Conservation (phyloP, 2,888 invertebrate species). For the Cyrtodaria siliqua region DNA sequence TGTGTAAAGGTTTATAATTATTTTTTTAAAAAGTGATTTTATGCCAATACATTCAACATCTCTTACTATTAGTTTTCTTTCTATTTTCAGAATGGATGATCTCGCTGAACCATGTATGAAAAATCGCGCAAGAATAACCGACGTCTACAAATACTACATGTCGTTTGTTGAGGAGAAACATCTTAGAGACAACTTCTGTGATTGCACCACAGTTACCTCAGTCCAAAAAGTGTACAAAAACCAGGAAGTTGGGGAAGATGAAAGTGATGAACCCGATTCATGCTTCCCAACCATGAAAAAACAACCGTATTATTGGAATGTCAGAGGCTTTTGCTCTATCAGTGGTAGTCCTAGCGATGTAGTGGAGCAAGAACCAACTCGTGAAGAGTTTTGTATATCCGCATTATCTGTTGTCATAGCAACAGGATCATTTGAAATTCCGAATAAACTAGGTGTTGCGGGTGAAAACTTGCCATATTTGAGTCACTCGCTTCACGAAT, state of each 20-base stretch:
- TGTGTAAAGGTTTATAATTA: too few species aligned
- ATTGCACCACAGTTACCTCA: slow-evolving; percentile 87
- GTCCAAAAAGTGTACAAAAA: slow-evolving; percentile 85
- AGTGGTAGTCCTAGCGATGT: slow-evolving; percentile 33
- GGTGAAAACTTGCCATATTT: slow-evolving; percentile 87
- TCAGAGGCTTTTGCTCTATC: slow-evolving; percentile 88
- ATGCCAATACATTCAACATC: too few species aligned
- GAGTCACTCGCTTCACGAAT: slow-evolving; percentile 88
- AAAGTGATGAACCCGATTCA: slow-evolving; percentile 82
- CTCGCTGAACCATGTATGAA: slow-evolving; percentile 43
- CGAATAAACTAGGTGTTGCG: slow-evolving; percentile 90
- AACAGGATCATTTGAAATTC: slow-evolving; percentile 92
- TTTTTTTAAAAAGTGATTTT: too few species aligned
- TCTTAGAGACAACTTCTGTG: slow-evolving; percentile 88
- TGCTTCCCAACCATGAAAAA: slow-evolving; percentile 75
- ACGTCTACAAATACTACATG: slow-evolving; percentile 83
- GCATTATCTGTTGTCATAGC: slow-evolving; percentile 92
- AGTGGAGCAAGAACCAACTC: slow-evolving; percentile 38
- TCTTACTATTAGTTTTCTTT: too few species aligned
- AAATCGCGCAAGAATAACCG: slow-evolving; percentile 86
- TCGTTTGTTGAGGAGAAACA: slow-evolving; percentile 91
- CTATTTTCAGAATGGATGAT: slow-evolving; percentile 18
- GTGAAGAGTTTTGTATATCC: slow-evolving; percentile 88
- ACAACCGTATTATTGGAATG: slow-evolving; percentile 87
- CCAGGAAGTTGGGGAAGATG: slow-evolving; percentile 76